These are phyloP conservation scores for Metallyticus violacea DNA, from an alignment of 2,888 invertebrate genomes.

Conservation along the genomic window DNA sequence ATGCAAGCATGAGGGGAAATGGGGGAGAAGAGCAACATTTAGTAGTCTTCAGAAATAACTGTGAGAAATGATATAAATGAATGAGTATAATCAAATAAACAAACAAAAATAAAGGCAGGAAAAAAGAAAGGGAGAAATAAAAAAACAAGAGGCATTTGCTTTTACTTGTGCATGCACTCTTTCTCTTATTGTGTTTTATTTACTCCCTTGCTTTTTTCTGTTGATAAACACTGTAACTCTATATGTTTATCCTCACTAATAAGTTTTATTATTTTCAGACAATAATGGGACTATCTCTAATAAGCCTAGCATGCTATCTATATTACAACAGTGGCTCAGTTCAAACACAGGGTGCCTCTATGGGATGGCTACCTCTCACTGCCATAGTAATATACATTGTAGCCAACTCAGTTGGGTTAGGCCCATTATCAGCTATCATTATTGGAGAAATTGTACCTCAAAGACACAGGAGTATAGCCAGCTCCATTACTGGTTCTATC, in stretches of 20 bases:
- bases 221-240: too few species aligned
- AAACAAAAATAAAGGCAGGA: too few species aligned
- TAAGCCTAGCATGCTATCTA: conserved; percentile 39
- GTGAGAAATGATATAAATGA: too few species aligned
- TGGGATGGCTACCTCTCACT: conserved; percentile 43
- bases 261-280: conserved; percentile 38
- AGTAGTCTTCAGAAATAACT: too few species aligned
- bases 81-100: too few species aligned
- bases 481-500: conserved; percentile 46
- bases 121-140: too few species aligned
- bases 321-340: conserved; percentile 33
- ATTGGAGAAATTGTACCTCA: conserved; percentile 46
- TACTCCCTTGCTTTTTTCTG: background rate
- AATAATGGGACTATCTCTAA: conserved; percentile 38
- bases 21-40: too few species aligned
- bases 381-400: conserved; percentile 42
- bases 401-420: conserved; percentile 43
- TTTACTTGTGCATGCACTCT: background rate
- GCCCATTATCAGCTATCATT: conserved; percentile 46
- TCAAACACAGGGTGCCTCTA: conserved; percentile 16
- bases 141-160: too few species aligned
- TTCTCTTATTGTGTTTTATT: too few species aligned
- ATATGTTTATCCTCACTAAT: background rate
- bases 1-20: too few species aligned
- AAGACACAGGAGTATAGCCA: conserved; percentile 44